Conservation (phyloP, 2,113 vertebrate species). For the Sterna hirundo region DNA sequence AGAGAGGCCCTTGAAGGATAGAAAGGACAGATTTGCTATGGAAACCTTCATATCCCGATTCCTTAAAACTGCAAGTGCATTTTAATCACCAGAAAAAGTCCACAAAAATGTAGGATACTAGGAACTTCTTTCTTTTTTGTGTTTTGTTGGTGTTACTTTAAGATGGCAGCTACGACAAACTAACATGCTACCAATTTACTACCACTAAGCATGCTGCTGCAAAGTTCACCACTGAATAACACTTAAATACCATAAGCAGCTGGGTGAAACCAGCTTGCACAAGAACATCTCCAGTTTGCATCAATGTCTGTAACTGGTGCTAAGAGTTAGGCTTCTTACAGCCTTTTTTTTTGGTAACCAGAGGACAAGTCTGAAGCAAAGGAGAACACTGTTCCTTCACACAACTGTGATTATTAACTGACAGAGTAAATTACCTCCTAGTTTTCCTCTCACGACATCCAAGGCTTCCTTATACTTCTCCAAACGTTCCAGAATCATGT, state of each 20-base stretch:
- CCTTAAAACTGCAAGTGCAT: background rate
- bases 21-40: background rate
- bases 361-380: background rate
- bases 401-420: background rate
- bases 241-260: background rate
- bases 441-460: conserved; percentile 91
- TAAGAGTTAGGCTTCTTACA: background rate
- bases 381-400: background rate
- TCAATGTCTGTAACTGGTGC: background rate
- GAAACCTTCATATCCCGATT: background rate
- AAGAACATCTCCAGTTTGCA: background rate
- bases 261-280: background rate
- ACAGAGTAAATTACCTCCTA: conserved; percentile 84
- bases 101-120: background rate
- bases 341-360: background rate
- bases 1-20: background rate
- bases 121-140: background rate
- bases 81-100: background rate
- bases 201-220: background rate
- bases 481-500: conserved; percentile 96
- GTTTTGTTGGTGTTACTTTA: background rate
- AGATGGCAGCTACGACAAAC: background rate
- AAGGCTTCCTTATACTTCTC: conserved; percentile 95
- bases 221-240: background rate
- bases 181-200: background rate